A percentile compares a stretch with the other conserved stretches of the same genome.
Evolutionary conservation across 1,140 invertebrate species (phyloP).

Genomic region (Drosophila kanapiae): DNA sequence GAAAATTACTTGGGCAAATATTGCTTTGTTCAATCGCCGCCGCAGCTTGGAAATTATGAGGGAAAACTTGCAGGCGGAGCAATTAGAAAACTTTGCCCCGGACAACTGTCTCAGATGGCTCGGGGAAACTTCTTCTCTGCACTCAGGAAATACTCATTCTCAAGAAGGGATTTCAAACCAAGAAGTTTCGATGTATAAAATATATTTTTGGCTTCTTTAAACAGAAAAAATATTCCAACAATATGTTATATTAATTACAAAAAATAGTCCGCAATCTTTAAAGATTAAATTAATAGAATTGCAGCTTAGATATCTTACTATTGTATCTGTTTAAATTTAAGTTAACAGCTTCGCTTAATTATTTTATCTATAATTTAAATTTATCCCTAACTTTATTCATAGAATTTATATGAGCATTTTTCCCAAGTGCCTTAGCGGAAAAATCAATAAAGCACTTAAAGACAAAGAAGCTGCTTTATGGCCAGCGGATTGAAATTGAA

Average conservation of each 20-base stretch:
- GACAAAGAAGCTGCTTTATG: conserved; percentile 47
- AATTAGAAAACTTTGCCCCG: conserved; percentile 75
- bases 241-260: too few relatives aligned
- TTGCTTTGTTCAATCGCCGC: conserved; percentile 72
- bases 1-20: conserved; percentile 78
- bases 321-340: not conserved
- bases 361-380: not conserved
- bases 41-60: conserved; percentile 71
- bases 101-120: conserved; percentile 57
- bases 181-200: not conserved
- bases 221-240: not conserved
- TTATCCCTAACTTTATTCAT: not conserved
- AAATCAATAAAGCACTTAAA: conserved; percentile 13
- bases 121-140: conserved; percentile 25
- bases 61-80: conserved; percentile 49
- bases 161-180: not conserved
- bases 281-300: not conserved
- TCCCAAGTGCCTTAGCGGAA: conserved; percentile 3
- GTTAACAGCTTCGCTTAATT: not conserved
- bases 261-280: not conserved
- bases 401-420: not conserved
- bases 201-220: not conserved
- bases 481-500: conserved; percentile 61
- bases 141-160: conserved; percentile 11
- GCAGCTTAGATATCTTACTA: too few relatives aligned